A percentile compares a stretch with the other conserved stretches of the same genome.
Conservation (phyloP, 2,888 invertebrate genomes). For the Troides oblongomaculatus region DNA sequence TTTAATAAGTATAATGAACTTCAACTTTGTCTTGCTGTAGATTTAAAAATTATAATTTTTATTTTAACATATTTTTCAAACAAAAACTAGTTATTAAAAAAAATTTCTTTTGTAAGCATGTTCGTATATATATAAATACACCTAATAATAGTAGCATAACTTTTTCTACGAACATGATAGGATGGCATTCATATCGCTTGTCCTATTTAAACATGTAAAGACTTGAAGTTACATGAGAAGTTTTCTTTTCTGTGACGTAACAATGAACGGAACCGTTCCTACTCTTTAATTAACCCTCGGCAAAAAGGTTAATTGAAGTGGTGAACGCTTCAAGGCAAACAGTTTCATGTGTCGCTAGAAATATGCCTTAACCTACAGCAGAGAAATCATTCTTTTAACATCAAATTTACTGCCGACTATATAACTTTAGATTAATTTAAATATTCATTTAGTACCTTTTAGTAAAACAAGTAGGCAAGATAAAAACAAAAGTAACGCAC, state of each 20-base stretch:
- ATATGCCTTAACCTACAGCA: not conserved
- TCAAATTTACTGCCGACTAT: no score
- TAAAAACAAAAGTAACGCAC: not conserved
- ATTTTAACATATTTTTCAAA: not conserved
- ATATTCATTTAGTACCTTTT: no score
- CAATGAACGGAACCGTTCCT: conserved; percentile 15
- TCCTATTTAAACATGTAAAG: conserved; percentile 22
- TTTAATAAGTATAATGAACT: no score
- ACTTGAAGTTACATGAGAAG: conserved; percentile 8
- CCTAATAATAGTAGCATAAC: not conserved
- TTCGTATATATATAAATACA: no score
- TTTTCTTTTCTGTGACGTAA: conserved; percentile 21
- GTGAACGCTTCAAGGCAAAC: conserved; percentile 13
- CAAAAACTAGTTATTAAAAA: not conserved
- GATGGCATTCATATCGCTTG: conserved; percentile 2
- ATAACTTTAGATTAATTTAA: no score
- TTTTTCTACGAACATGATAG: not conserved
- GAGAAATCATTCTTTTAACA: not conserved
- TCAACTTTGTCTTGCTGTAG: no score
- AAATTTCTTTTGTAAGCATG: no score
- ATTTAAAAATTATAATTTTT: no score
- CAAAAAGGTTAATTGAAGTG: conserved; percentile 28
- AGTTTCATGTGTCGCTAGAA: conserved; percentile 17
- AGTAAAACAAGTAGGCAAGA: not conserved
- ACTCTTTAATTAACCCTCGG: conserved; percentile 21